These are phyloP conservation scores for Protobothrops flavoviridis DNA, from an alignment of 2,113 vertebrate species.

Conservation along the genomic window DNA sequence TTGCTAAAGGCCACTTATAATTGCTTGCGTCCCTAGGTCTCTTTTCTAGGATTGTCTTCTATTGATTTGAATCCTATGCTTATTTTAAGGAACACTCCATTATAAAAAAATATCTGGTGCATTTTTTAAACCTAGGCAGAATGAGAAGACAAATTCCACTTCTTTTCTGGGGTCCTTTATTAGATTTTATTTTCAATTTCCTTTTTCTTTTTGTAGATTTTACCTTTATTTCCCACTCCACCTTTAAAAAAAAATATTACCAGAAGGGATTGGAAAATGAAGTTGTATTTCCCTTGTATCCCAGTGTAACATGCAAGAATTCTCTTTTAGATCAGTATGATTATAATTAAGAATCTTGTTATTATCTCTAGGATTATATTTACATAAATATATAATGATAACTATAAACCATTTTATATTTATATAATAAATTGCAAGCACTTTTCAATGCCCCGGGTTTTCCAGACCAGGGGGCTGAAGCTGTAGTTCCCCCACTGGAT, in stretches of 20 bases:
- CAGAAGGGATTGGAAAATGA: not conserved
- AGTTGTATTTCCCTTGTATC: not conserved
- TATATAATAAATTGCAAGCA: not conserved
- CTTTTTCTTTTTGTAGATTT: not conserved
- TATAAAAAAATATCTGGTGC: not conserved
- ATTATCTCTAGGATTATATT: not conserved
- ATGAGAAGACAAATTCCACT: not conserved
- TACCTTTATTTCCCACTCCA: not conserved
- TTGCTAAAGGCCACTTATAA: not conserved
- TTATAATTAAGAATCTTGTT: not conserved
- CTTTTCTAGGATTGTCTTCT: not conserved
- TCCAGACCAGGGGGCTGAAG: not conserved
- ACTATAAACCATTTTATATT: not conserved
- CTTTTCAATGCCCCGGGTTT: not conserved
- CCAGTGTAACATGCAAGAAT: not conserved
- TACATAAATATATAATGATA: not conserved
- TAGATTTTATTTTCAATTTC: not conserved
- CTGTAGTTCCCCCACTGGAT: not conserved
- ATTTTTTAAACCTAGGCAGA: not conserved
- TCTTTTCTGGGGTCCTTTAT: not conserved
- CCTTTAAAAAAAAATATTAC: not conserved
- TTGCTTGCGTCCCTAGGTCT: not conserved
- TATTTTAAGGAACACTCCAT: not conserved
- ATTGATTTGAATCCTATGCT: not conserved
- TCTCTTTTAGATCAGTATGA: not conserved